phyloP scores from a whole-genome alignment of 2,113 vertebrate genomes.

The Sprattus sprattus region DNA sequence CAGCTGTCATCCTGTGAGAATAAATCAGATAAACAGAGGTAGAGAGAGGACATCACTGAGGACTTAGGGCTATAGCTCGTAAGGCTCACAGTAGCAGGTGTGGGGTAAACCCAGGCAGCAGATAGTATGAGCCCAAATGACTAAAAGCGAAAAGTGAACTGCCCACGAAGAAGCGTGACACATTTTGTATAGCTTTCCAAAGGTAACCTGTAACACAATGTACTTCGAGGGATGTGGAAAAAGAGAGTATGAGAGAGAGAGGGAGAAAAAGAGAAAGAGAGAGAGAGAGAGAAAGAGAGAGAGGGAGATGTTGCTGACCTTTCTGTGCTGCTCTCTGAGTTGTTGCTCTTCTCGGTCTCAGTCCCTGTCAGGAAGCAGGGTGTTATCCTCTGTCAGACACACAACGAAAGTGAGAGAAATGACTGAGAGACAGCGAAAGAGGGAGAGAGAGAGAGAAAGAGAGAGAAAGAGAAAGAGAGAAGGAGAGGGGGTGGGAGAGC shows the following conservation, averaged over 20 bases:
- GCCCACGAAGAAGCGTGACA: not conserved
- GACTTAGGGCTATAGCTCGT: not conserved
- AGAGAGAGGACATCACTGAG: not conserved
- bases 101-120: not conserved
- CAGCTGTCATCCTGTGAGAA: slow-evolving; percentile 38
- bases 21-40: slow-evolving; percentile 22
- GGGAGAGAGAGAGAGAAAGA: slow-evolving; percentile 41
- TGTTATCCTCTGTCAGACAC: slow-evolving; percentile 62
- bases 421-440: slow-evolving; percentile 47
- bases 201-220: not conserved
- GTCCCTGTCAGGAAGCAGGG: slow-evolving; percentile 67
- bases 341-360: slow-evolving; percentile 59
- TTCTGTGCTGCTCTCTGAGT: slow-evolving; percentile 62
- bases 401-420: slow-evolving; percentile 69
- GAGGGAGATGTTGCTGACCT: slow-evolving; percentile 69
- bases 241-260: not conserved
- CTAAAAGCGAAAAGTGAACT: slow-evolving; percentile 31
- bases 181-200: not conserved
- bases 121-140: not conserved
- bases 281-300: slow-evolving; percentile 45
- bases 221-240: slow-evolving; percentile 30
- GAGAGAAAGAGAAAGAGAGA: slow-evolving; percentile 43
- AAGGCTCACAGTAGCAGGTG: not conserved
- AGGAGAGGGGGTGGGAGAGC: slow-evolving; percentile 51
- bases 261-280: slow-evolving; percentile 22